Evolutionary conservation across 2,797 vertebrate species (phyloP).

Genomic region (Pseudocheirus occidentalis): DNA sequence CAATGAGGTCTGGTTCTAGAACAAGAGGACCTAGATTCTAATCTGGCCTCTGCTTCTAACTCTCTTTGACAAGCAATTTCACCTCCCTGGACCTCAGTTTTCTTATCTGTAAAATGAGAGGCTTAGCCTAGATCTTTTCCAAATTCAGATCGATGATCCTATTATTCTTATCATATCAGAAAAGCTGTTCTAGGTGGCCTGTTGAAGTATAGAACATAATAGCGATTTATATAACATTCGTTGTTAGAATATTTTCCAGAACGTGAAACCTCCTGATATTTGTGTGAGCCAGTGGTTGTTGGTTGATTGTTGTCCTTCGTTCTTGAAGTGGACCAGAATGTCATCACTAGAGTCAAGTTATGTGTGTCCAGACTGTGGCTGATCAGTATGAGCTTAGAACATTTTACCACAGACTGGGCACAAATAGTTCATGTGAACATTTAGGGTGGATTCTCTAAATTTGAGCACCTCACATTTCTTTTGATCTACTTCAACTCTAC

Average conservation of each 20-base stretch:
- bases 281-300: not conserved
- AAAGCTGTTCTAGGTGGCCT: slow-evolving; percentile 47
- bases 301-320: too few species aligned
- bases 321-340: too few species aligned
- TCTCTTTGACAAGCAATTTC: rapidly evolving
- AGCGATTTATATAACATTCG: not conserved
- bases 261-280: not conserved
- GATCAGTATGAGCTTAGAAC: too few species aligned
- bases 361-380: too few species aligned
- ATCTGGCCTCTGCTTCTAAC: not conserved
- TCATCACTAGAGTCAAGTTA: too few species aligned
- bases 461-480: too few species aligned
- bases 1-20: not conserved
- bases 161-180: slow-evolving; percentile 7
- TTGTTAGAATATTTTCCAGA: slow-evolving; percentile 41
- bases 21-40: not conserved
- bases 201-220: not conserved
- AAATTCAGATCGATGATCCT: not conserved
- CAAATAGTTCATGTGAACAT: too few species aligned
- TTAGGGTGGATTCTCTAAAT: too few species aligned
- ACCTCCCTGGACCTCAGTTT: rapidly evolving
- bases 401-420: too few species aligned
- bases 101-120: rapidly evolving
- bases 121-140: not conserved
- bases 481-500: too few species aligned